These are phyloP conservation scores for Pangasianodon gigas DNA, from an alignment of 2,113 vertebrate genomes.

Conservation along the genomic window DNA sequence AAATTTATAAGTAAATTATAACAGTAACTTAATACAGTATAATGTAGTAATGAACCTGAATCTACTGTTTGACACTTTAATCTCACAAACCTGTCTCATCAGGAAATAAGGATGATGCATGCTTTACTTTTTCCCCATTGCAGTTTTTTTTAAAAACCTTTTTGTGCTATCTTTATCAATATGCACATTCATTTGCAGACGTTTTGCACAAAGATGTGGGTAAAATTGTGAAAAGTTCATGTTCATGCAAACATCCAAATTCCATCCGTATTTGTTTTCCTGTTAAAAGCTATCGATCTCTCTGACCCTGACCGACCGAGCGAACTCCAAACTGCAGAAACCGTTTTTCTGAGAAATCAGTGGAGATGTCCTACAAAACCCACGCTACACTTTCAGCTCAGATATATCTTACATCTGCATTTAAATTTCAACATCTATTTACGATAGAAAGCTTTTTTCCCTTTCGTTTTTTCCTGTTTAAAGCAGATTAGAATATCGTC, in stretches of 20 bases:
- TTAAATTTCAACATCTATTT: background rate
- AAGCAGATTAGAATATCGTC: background rate
- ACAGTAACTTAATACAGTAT: no score
- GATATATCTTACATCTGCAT: background rate
- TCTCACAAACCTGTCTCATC: background rate
- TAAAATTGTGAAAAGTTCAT: background rate
- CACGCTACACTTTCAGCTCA: background rate
- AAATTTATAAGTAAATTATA: no score
- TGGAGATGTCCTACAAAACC: background rate
- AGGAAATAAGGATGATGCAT: no score
- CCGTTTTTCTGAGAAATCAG: background rate
- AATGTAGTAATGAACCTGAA: no score
- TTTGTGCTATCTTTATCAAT: no score
- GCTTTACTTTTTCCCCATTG: no score
- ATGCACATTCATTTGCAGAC: background rate
- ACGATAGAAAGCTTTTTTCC: background rate
- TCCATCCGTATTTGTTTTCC: conserved; percentile 48
- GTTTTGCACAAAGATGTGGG: background rate
- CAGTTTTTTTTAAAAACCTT: no score
- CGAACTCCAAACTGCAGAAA: background rate
- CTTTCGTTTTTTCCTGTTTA: background rate
- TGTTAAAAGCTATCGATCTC: conserved; percentile 67
- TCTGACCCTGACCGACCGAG: conserved; percentile 60
- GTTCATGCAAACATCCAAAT: conserved; percentile 14
- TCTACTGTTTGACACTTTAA: background rate